These are phyloP conservation scores for Drosophila novamexicana DNA, from an alignment of 1,140 invertebrate genomes.

Conservation along the genomic window DNA sequence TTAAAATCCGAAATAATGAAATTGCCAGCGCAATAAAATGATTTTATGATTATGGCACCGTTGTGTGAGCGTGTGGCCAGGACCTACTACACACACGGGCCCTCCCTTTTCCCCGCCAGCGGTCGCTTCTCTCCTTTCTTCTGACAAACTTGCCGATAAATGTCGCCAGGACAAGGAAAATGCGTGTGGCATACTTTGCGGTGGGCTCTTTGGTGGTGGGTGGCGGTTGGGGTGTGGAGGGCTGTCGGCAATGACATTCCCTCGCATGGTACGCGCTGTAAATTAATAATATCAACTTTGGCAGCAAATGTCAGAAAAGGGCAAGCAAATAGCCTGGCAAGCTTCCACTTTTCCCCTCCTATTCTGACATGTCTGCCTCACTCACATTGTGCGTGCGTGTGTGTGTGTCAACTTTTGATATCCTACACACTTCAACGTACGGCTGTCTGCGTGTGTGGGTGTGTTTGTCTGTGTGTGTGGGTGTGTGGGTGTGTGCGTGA, in stretches of 20 bases:
- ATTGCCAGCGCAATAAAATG: slow-evolving; percentile 69
- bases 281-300: slow-evolving; percentile 74
- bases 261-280: slow-evolving; percentile 49
- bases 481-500: slow-evolving; percentile 42
- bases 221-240: not conserved
- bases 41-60: slow-evolving; percentile 67
- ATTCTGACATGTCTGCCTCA: slow-evolving; percentile 1
- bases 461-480: slow-evolving; percentile 47
- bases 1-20: slow-evolving; percentile 72
- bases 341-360: not conserved
- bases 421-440: not conserved
- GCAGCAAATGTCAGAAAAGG: slow-evolving; percentile 67
- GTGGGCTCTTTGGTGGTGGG: not conserved
- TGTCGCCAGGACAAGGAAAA: slow-evolving; percentile 44
- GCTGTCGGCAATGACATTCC: slow-evolving; percentile 6
- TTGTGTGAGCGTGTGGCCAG: slow-evolving; percentile 4
- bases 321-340: slow-evolving; percentile 47
- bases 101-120: not conserved
- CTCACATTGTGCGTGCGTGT: slow-evolving; percentile 14
- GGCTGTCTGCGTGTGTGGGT: not conserved
- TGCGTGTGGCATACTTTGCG: slow-evolving; percentile 50
- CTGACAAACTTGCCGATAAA: slow-evolving; percentile 42
- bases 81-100: not conserved
- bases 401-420: slow-evolving; percentile 28
- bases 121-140: not conserved